Base-by-base conservation (phyloP, 2,888 invertebrate species). In the Zaprionus lineosus region DNA sequence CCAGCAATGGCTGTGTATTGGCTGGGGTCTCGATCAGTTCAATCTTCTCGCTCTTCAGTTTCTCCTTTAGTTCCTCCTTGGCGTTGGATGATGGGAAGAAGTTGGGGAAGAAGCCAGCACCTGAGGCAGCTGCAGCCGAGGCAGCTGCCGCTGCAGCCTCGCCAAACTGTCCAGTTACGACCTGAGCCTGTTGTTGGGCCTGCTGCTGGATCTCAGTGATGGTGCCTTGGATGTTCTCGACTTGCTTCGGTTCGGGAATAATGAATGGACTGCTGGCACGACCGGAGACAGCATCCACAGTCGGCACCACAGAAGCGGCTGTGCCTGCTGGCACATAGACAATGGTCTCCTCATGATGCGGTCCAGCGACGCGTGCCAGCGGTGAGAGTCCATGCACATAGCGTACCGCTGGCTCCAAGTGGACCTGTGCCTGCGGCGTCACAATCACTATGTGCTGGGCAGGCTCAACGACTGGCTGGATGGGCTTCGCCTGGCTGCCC, bases 391-490 rank as follows among this genome's bases (percentile, higher is more conserved):
- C 88, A 21, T 89, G 89, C 29, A 89, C 74, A 47, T 75, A 88
- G 28, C 86, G 88, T 9, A 88, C 24, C 6, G 88, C 79, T 5
- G 89, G 87, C 47, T 89, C 89, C 52, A 90, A 61, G 37, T 87
- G 89, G 26, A 89, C 72, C 70, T 90, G 89, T 0, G 90, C 88
- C 59, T 90, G 89, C 3, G 90, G 90, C 11, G 88, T 89, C 11
- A 90, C 86, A 57, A 90, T 88, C 24, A 90, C 79, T 59, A 89
- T 87, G 40, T 89, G 90, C 64, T 87, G 86, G 29, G 78, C 72
- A 16, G 82, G 66, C 60, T 74, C 74, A 34, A 72, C 72, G 9
- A 67, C 71, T 2, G 78, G 51, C 44, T 75, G 76, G 36, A 85
- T 16, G 7, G 87, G 87, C 47, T 71, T 64, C 75, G 87, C 65